Evolutionary conservation across 2,888 invertebrate species (phyloP).

Genomic region (Arge pagana): DNA sequence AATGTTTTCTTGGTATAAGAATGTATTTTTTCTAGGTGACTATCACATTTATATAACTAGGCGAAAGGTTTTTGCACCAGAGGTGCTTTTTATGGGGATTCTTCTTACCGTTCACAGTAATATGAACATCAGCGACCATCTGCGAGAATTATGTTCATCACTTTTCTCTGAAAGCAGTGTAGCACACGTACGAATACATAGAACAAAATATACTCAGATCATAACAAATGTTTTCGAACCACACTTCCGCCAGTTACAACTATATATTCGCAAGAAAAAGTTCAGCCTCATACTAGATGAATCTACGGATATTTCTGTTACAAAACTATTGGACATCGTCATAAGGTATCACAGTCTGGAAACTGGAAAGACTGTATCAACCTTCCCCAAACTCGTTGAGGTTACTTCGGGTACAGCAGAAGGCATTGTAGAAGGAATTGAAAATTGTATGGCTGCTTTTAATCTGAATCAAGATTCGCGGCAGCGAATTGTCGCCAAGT

Average conservation of each 20-base stretch:
- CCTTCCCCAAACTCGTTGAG: conserved; percentile 19
- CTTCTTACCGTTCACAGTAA: conserved; percentile 6
- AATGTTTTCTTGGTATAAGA: too few relatives aligned
- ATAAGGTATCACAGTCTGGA: conserved; percentile 26
- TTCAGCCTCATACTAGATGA: conserved; percentile 38
- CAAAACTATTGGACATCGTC: conserved; percentile 29
- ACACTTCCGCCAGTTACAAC: conserved; percentile 22
- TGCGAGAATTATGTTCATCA: conserved; percentile 9
- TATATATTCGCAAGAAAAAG: conserved; percentile 32
- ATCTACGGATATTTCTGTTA: conserved; percentile 35
- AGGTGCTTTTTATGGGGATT: conserved; percentile 8
- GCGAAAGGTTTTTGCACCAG: too few relatives aligned
- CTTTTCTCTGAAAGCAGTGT: conserved; percentile 3
- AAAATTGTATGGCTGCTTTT: conserved; percentile 1
- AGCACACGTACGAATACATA: conserved; percentile 8
- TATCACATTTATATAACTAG: too few relatives aligned
- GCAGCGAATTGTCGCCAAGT: too few relatives aligned
- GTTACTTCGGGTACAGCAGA: conserved; percentile 14
- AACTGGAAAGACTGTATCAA: conserved; percentile 13
- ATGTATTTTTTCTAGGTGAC: too few relatives aligned
- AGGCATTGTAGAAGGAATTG: conserved; percentile 20
- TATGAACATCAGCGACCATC: conserved; percentile 4
- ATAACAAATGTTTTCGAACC: conserved; percentile 23
- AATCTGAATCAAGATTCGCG: too few relatives aligned
- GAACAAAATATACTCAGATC: conserved; percentile 15